These are phyloP conservation scores for Rhynchonema sp. DNA, from an alignment of 2,888 invertebrate species.

Conservation along the genomic window DNA sequence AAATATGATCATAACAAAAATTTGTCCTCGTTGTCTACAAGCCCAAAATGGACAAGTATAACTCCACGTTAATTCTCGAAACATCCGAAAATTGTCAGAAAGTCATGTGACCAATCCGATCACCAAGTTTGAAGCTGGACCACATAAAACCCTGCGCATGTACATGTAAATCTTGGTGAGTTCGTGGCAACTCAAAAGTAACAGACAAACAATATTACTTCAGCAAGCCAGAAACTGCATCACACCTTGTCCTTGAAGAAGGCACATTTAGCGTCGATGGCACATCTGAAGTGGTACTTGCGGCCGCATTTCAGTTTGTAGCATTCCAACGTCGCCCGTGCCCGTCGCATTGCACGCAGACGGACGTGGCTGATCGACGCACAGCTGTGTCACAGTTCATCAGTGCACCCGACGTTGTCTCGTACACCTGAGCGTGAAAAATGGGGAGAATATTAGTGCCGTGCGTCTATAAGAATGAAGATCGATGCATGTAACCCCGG, in stretches of 20 bases:
- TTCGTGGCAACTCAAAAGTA: neutral
- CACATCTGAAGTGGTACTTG: constrained; percentile 84
- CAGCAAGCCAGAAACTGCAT: neutral
- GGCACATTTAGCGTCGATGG: constrained; percentile 70
- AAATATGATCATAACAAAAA: no score
- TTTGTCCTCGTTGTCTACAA: no score
- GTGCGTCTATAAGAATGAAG: no score
- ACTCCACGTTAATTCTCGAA: no score
- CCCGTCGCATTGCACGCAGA: constrained; percentile 61
- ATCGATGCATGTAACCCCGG: no score
- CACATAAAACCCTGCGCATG: neutral
- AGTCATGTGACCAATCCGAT: no score
- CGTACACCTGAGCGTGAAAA: constrained; percentile 40
- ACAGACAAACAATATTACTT: neutral
- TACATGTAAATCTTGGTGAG: neutral
- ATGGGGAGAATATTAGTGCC: no score
- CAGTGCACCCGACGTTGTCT: constrained; percentile 79
- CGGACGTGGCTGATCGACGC: constrained; percentile 46
- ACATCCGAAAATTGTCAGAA: no score
- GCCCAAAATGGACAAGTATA: no score
- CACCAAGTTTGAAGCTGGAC: no score
- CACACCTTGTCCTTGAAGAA: constrained; percentile 85
- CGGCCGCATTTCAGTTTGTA: constrained; percentile 65
- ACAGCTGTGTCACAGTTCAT: constrained; percentile 80
- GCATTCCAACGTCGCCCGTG: constrained; percentile 85